Conservation (phyloP, 1,140 invertebrate genomes). For the Tribolium madens region DNA sequence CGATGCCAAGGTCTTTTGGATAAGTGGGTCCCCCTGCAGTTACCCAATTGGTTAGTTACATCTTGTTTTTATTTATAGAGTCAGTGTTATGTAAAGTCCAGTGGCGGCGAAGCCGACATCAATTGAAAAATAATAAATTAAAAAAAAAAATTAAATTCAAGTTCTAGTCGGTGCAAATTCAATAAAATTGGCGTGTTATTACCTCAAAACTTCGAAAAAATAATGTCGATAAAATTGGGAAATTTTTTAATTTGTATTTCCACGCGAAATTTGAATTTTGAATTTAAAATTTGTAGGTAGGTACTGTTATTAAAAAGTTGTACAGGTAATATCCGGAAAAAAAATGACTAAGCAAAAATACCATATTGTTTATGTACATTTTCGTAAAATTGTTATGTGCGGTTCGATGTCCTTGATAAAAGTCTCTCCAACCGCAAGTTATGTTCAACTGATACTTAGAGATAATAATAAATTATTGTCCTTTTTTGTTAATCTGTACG, state of each 20-base stretch:
- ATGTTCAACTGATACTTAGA: no score
- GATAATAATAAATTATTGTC: no score
- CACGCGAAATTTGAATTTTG: no score
- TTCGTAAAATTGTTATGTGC: background rate
- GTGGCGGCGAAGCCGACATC: background rate
- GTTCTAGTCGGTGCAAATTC: no score
- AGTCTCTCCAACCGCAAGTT: background rate
- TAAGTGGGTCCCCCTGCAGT: background rate
- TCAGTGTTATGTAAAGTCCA: slow-evolving; percentile 6
- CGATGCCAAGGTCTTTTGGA: background rate
- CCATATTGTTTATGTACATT: background rate
- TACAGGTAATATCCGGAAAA: background rate
- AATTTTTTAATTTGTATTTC: no score
- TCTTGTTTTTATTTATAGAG: slow-evolving; percentile 9
- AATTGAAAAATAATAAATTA: background rate
- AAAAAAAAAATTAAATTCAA: no score
- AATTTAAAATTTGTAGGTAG: no score
- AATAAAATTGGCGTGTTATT: no score
- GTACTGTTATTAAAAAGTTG: no score
- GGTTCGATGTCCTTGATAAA: background rate
- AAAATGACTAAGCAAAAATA: background rate
- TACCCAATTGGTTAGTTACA: slow-evolving; percentile 19
- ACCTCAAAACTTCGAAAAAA: no score
- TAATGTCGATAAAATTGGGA: no score
- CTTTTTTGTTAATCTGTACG: background rate